Conservation (phyloP, 1,140 invertebrate genomes). For the Cydia strobilella region DNA sequence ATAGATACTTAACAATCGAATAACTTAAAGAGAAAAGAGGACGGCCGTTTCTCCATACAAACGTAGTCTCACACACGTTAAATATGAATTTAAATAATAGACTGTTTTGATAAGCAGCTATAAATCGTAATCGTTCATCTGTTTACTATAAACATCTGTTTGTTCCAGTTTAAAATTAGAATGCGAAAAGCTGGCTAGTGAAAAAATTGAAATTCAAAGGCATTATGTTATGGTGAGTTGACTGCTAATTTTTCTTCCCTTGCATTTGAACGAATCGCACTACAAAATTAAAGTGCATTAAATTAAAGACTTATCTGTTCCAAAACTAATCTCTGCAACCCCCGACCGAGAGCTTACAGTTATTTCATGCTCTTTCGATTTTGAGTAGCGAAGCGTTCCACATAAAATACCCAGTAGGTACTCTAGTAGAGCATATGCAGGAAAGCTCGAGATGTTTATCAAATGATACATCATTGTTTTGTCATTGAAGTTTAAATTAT, state of each 20-base stretch:
- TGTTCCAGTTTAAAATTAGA: slow-evolving; percentile 89
- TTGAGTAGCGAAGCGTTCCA: background rate
- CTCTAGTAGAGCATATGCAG: background rate
- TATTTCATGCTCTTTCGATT: slow-evolving; percentile 2
- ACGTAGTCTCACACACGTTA: no score
- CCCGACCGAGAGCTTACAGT: background rate
- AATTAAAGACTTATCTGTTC: background rate
- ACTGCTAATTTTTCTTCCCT: background rate
- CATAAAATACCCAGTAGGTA: background rate
- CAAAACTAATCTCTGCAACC: background rate
- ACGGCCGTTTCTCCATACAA: no score
- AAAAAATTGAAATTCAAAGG: slow-evolving; percentile 98
- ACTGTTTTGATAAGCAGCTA: no score
- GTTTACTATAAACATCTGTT: slow-evolving; percentile 42
- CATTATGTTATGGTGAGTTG: slow-evolving; percentile 97
- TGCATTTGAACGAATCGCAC: background rate
- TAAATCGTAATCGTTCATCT: background rate
- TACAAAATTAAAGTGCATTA: background rate
- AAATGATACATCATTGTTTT: slow-evolving; percentile 46
- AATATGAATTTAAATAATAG: no score
- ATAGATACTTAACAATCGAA: no score
- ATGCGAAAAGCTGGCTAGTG: slow-evolving; percentile 95
- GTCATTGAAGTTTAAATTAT: slow-evolving; percentile 56
- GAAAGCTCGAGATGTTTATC: slow-evolving; percentile 53
- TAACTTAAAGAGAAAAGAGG: no score